These are phyloP conservation scores for Triplophysa dalaica DNA, from an alignment of 2,113 vertebrate genomes.

Conservation along the genomic window DNA sequence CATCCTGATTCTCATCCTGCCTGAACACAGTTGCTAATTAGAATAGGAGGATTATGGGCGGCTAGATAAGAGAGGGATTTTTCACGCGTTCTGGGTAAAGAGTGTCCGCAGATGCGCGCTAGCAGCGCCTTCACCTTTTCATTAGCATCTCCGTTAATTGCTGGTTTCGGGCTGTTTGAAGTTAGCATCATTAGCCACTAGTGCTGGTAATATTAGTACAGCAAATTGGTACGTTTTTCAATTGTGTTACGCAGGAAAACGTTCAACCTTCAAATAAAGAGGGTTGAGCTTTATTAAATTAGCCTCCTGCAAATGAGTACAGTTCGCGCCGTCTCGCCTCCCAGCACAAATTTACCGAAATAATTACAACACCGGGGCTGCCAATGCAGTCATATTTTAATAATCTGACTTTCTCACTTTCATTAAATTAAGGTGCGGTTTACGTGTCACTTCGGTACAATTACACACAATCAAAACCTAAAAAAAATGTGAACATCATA, in stretches of 20 bases:
- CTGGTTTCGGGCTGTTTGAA: conserved; percentile 67
- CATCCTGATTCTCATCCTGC: conserved; percentile 32
- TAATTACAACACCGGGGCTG: conserved; percentile 67
- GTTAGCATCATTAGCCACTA: conserved; percentile 56
- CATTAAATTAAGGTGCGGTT: conserved; percentile 76
- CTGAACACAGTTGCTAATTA: conserved; percentile 51
- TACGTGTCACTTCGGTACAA: conserved; percentile 79
- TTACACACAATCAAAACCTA: conserved; percentile 75
- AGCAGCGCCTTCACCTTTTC: conserved; percentile 53
- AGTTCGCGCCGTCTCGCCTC: conserved; percentile 67
- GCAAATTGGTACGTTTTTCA: conserved; percentile 69
- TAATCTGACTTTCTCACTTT: conserved; percentile 74
- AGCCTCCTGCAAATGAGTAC: conserved; percentile 71
- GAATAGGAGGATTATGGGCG: conserved; percentile 47
- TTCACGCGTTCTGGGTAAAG: conserved; percentile 38
- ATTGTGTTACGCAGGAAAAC: conserved; percentile 76
- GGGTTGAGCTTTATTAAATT: conserved; percentile 67
- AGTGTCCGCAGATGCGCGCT: conserved; percentile 21
- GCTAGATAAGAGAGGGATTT: conserved; percentile 40
- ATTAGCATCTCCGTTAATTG: conserved; percentile 57
- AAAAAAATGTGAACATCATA: conserved; percentile 67
- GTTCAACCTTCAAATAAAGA: conserved; percentile 73
- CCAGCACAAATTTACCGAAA: conserved; percentile 71
- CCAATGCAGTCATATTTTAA: conserved; percentile 72
- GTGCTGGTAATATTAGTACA: conserved; percentile 71